Percentiles rank a stretch among this genome's conserved stretches.
phyloP scores from a whole-genome alignment of 2,797 vertebrate genomes.

The Pipistrellus nathusii region DNA sequence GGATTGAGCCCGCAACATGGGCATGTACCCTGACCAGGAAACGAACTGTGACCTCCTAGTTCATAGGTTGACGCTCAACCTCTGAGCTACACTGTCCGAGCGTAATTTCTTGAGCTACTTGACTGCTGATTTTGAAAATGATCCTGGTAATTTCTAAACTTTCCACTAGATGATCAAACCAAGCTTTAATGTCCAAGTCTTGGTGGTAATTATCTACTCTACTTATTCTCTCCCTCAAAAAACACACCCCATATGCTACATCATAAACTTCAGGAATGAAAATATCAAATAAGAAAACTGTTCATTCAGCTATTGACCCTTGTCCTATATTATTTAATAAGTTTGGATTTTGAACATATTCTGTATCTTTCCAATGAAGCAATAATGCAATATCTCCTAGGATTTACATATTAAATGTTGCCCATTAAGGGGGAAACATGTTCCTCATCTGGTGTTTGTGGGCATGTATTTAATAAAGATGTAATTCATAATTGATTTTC shows the following conservation, averaged over 20 bases:
- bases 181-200: not conserved
- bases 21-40: too few species aligned
- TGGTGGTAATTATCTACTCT: not conserved
- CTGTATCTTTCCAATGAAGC: conserved; percentile 44
- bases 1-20: too few species aligned
- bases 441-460: conserved; percentile 16
- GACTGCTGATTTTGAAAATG: not conserved
- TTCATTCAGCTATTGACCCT: not conserved
- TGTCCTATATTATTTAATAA: conserved; percentile 9
- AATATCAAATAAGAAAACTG: not conserved
- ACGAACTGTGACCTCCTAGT: too few species aligned
- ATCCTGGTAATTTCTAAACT: conserved; percentile 12
- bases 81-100: too few species aligned
- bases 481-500: conserved; percentile 68
- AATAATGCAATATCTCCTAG: not conserved
- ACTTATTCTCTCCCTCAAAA: not conserved
- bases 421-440: not conserved
- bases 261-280: not conserved
- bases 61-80: too few species aligned
- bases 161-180: not conserved
- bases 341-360: conserved; percentile 20
- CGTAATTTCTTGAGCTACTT: not conserved
- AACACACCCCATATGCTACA: not conserved
- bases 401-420: not conserved
- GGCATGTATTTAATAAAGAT: conserved; percentile 63